Base-by-base conservation (phyloP, 2,113 vertebrate species). In the Corvus cornix region DNA sequence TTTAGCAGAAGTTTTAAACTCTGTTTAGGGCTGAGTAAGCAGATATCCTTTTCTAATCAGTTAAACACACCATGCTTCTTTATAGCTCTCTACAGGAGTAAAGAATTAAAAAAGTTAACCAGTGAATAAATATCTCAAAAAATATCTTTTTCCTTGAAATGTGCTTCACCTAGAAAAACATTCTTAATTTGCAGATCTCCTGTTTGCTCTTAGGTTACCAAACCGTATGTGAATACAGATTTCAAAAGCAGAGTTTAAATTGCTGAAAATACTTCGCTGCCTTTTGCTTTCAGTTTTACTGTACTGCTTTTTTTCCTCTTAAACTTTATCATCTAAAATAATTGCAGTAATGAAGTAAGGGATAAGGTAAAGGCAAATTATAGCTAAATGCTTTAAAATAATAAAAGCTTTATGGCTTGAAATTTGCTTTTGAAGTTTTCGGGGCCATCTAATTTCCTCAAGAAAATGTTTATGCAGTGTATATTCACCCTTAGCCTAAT, bases 1-100 rank as follows among this genome's bases (percentile, higher is more conserved):
- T 87, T 86, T 90, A 90, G 46, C 15, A 59, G 33, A 96, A 87
- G 91, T 86, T 96, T 92, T 58, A 53, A 89, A 93, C 74, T 95
- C 46, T 87, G 1, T 84, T 87, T 92, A 16, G 74, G 77, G 77
- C 83, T 93, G 64, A 96, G 33, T 90, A 55, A 91, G 67, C 81
- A 95, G 53, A 2, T 84, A 67, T 31, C 15, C 80, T 60, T 81
- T 31, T 85, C 59, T 91, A 49, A 68, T 91, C 72, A 85, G 51
- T 89, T 80, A 80, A 93, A 83, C 39, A 52, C 6, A 15, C 16
- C 16, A 10, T 1, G 2, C 58, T 81, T 60, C 55, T 72, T 60
- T 41, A 37, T 56, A 77, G 49, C n/a, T 62, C 23, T 84, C n/a
- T 62, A 26, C 18, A 49, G 48, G 46, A 73, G 20, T 30, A 19